A percentile compares a stretch with the other conserved stretches of the same genome.
These are phyloP conservation scores for Epinephelus awoara DNA, from an alignment of 2,797 vertebrate species.

Conservation along the genomic window DNA sequence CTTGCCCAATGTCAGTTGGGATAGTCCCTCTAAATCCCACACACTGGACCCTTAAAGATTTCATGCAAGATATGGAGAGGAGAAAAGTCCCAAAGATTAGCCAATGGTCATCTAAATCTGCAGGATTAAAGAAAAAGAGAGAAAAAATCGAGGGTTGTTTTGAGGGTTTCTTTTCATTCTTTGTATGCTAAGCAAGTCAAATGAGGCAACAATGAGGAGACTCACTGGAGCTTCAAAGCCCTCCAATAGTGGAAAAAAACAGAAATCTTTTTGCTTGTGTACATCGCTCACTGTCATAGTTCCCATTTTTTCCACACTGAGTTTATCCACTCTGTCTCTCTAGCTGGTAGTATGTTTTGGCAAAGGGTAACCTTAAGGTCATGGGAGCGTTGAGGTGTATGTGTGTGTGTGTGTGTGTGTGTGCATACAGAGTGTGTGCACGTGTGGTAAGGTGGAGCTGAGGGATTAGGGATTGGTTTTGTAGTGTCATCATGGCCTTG, in stretches of 20 bases:
- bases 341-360: constrained; percentile 46
- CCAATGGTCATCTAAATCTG: not conserved
- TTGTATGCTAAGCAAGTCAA: constrained; percentile 30
- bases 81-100: not conserved
- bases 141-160: constrained; percentile 3
- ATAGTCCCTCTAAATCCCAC: too few relatives aligned
- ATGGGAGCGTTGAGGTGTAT: constrained; percentile 32
- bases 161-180: constrained; percentile 9
- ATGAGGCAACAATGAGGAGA: constrained; percentile 26
- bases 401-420: constrained; percentile 9
- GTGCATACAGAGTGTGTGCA: not conserved
- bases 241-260: constrained; percentile 5
- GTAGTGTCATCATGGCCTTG: constrained; percentile 66
- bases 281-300: constrained; percentile 36
- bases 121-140: not conserved
- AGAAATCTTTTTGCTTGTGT: constrained; percentile 25
- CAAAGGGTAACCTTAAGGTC: constrained; percentile 47
- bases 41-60: too few relatives aligned
- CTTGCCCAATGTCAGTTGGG: too few relatives aligned
- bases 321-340: constrained; percentile 11
- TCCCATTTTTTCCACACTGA: constrained; percentile 47
- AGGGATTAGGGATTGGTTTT: constrained; percentile 54
- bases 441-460: constrained; percentile 55
- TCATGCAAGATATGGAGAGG: not conserved
- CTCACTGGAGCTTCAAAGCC: constrained; percentile 27